These are phyloP conservation scores for Pedionomus torquatus DNA, from an alignment of 2,113 vertebrate genomes.

Conservation along the genomic window DNA sequence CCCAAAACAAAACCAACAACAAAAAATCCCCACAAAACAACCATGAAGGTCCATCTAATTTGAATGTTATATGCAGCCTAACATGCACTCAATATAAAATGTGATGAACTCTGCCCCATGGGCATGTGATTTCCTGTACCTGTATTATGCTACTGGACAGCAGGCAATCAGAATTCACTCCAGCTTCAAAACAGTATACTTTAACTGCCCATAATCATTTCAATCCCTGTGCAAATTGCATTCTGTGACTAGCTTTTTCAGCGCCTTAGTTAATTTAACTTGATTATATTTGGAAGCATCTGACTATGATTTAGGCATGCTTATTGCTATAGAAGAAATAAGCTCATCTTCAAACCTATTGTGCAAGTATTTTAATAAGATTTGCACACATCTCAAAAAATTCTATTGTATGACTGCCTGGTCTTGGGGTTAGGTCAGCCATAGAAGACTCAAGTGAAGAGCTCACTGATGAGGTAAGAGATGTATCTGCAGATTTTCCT, in stretches of 20 bases:
- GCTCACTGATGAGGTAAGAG: constrained; percentile 90
- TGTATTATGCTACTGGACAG: constrained; percentile 37
- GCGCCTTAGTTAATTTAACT: constrained; percentile 80
- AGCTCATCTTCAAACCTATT: constrained; percentile 84
- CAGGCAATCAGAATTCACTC: constrained; percentile 66
- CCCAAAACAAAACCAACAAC: too few species aligned
- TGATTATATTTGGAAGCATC: constrained; percentile 84
- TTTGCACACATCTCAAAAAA: constrained; percentile 99
- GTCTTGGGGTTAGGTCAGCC: constrained; percentile 83
- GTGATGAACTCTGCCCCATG: constrained; percentile 49
- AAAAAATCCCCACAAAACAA: too few species aligned
- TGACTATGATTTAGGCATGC: constrained; percentile 90
- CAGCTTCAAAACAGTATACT: constrained; percentile 55
- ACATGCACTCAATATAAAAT: constrained; percentile 67
- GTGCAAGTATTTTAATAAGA: constrained; percentile 98
- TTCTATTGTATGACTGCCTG: constrained; percentile 97
- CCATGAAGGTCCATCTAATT: constrained; percentile 46
- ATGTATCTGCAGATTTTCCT: constrained; percentile 83
- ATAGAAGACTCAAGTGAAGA: constrained; percentile 90
- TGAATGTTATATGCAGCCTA: constrained; percentile 68
- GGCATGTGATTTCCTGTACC: constrained; percentile 41
- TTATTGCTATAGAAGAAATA: constrained; percentile 96
- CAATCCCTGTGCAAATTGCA: constrained; percentile 72
- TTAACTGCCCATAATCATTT: constrained; percentile 50
- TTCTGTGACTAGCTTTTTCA: constrained; percentile 76